These are phyloP conservation scores for Phengaris arion DNA, from an alignment of 2,888 invertebrate species.

Conservation along the genomic window DNA sequence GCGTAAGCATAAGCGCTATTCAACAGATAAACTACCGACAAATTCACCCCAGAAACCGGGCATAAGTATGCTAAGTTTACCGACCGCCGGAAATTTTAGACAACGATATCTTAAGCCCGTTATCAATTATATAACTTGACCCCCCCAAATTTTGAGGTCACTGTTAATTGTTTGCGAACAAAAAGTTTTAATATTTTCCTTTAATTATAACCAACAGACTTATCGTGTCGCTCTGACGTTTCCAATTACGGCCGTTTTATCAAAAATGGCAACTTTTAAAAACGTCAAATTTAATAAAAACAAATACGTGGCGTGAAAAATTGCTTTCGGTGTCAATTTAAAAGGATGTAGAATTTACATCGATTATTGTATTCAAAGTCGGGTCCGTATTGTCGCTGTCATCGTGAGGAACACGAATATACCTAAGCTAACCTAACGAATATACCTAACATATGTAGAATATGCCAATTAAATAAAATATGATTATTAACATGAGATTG, in stretches of 20 bases:
- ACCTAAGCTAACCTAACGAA: no score
- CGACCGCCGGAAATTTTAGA: neutral
- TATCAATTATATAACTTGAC: neutral
- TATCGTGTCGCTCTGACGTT: slow-evolving; percentile 23
- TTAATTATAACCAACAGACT: slow-evolving; percentile 22
- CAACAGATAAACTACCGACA: no score
- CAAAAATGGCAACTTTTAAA: slow-evolving; percentile 16
- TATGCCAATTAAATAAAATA: no score
- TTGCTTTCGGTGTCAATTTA: slow-evolving; percentile 27
- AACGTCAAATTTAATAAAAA: slow-evolving; percentile 27
- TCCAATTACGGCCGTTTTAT: slow-evolving; percentile 20
- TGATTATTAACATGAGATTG: no score
- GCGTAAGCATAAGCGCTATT: no score
- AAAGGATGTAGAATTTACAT: neutral
- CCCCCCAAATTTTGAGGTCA: neutral
- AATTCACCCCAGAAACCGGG: no score
- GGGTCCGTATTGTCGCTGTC: neutral
- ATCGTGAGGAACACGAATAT: no score
- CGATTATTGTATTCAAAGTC: neutral
- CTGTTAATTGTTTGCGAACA: slow-evolving; percentile 12
- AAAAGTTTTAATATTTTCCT: slow-evolving; percentile 16
- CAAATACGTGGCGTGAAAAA: slow-evolving; percentile 26
- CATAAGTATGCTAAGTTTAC: neutral
- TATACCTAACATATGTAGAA: no score
- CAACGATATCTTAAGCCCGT: neutral